Base-by-base conservation (phyloP, 1,140 invertebrate genomes). In the Sipha flava region DNA sequence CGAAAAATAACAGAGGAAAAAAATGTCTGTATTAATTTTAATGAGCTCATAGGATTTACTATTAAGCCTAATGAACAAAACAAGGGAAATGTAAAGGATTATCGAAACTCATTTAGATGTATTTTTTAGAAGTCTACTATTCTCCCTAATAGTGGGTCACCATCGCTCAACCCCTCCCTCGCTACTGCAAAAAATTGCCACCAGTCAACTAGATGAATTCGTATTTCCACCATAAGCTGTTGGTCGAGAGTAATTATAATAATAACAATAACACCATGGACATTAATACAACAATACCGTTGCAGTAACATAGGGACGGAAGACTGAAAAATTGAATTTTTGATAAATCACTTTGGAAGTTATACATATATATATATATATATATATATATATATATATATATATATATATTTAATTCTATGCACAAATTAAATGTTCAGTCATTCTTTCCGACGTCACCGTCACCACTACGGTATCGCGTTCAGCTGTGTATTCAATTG, bases 21-120 rank as follows among this genome's bases (percentile, higher is more conserved):
- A 79, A 66, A 52, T 37, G 34, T 77, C 31, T 31, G 73, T 77
- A 77, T 77, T 77, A 77, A 77, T 77, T 77, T 77, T 77, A 77
- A 77, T 59, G 73, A 70, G 73, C 47, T 77, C 73, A n/a, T 34
- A 34, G 72, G 73, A 59, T 77, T 57, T 77, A 77, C 49, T 59
- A 59, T 77, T 77, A 57, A 59, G 73, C 73, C 49, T 77, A 77
- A 77, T 77, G 73, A 77, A 77, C 49, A 59, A 77, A 40, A 77
- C 73, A 59, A 59, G 49, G 52, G 49, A 73, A 73, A 52, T 34
- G 47, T 54, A 54, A 73, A 73, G 70, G 73, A 77, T 77, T 77
- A 77, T 77, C 49, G 73, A 77, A 52, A 77, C 73, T 54, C 49
- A 59, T 77, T 77, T 77, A 77, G 49, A 54, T 16, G 49, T 59